Conservation (phyloP, 2,797 vertebrate genomes). For the Fundulus diaphanus region DNA sequence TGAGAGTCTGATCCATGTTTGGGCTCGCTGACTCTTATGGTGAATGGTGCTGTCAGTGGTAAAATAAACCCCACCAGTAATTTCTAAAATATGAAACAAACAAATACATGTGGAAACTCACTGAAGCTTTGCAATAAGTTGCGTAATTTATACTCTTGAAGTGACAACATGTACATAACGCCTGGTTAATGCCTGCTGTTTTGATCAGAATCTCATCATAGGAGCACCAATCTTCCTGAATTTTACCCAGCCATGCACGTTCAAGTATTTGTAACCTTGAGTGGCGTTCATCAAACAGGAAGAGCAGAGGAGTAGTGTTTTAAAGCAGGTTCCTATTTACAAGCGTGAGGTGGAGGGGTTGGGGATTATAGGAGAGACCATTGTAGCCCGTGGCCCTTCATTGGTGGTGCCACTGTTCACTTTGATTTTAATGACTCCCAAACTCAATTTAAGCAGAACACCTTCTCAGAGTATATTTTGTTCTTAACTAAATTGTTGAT, state of each 20-base stretch:
- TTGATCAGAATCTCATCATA: too few relatives aligned
- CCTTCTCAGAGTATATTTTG: not conserved
- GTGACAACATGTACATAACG: too few relatives aligned
- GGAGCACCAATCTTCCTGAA: not conserved
- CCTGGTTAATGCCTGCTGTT: too few relatives aligned
- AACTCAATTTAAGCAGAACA: not conserved
- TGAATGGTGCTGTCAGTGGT: too few relatives aligned
- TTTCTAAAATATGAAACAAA: too few relatives aligned
- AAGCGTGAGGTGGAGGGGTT: not conserved
- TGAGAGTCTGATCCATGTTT: not conserved
- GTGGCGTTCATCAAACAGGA: not conserved
- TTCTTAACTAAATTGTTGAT: not conserved
- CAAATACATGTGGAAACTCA: too few relatives aligned
- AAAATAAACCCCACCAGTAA: not conserved
- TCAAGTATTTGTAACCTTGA: not conserved
- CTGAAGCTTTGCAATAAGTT: too few relatives aligned
- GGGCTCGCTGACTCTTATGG: not conserved
- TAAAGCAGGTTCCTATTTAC: not conserved
- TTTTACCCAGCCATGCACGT: not conserved
- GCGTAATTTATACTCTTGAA: too few relatives aligned
- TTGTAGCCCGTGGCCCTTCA: not conserved
- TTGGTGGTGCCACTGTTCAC: not conserved
- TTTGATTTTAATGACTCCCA: not conserved
- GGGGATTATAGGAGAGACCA: not conserved
- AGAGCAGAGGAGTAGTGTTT: not conserved